Evolutionary conservation across 2,888 invertebrate species (phyloP).

Genomic region (Tetheella fluctuosa): DNA sequence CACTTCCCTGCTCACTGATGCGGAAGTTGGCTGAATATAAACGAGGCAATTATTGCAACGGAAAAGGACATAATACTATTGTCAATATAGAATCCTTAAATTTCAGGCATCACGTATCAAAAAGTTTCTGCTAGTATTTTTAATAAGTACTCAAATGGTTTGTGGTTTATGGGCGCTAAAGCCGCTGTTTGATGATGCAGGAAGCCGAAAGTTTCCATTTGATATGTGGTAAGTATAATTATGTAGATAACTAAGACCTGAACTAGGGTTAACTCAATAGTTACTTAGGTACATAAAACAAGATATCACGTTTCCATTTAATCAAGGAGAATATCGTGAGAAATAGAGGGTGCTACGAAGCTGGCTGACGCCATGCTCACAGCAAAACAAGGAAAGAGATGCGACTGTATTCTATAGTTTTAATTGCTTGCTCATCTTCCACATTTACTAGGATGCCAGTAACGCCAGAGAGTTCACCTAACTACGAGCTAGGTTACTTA

Average conservation of each 20-base stretch:
- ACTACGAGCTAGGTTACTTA: constrained; percentile 67
- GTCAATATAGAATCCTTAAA: constrained; percentile 52
- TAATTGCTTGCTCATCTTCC: no score
- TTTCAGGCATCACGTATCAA: constrained; percentile 65
- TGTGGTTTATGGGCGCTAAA: constrained; percentile 71
- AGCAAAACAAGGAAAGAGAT: no score
- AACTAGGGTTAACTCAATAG: no score
- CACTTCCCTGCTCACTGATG: no score
- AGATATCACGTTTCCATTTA: no score
- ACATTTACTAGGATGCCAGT: constrained; percentile 68
- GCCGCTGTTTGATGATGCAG: constrained; percentile 69
- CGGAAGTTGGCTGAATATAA: no score
- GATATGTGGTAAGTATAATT: constrained; percentile 69
- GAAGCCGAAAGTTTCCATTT: constrained; percentile 69
- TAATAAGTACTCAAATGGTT: constrained; percentile 67
- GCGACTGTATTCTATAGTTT: no score
- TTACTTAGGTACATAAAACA: no score
- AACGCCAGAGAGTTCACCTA: constrained; percentile 50
- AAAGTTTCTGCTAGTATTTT: constrained; percentile 60
- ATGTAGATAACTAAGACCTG: neutral
- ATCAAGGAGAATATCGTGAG: no score
- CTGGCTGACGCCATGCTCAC: no score
- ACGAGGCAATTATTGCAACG: no score
- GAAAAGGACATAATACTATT: neutral
- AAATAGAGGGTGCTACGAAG: no score